phyloP scores from a whole-genome alignment of 2,113 vertebrate genomes.

The Scomber scombrus region DNA sequence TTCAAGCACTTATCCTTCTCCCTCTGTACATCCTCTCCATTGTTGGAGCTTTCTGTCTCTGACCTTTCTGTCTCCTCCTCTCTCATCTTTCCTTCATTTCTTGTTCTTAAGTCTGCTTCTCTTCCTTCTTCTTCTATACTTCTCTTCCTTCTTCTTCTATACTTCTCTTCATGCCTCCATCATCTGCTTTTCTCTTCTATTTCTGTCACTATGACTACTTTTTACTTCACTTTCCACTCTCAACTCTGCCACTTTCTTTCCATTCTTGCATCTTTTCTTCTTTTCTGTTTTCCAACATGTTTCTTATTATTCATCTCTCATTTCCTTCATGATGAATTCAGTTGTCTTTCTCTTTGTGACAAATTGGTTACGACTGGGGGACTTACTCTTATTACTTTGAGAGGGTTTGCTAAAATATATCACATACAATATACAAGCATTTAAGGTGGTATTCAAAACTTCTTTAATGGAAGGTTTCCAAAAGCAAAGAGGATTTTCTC shows the following conservation, averaged over 20 bases:
- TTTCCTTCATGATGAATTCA: neutral
- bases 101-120: neutral
- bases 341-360: neutral
- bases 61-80: slow-evolving; percentile 31
- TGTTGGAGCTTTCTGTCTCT: slow-evolving; percentile 14
- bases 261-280: too few relatives aligned
- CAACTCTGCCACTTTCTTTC: neutral
- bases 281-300: neutral
- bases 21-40: neutral
- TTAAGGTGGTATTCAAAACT: neutral
- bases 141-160: neutral
- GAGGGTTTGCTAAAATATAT: neutral
- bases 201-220: neutral
- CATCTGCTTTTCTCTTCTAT: neutral
- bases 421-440: neutral
- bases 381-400: neutral
- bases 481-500: neutral
- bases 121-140: too few relatives aligned
- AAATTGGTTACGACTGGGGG: too few relatives aligned
- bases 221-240: neutral
- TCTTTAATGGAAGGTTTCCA: neutral
- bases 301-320: neutral
- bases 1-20: slow-evolving; percentile 17
- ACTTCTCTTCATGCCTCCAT: neutral
- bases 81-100: neutral